Base-by-base conservation (phyloP, 1,140 invertebrate species). In the Drosophila ercepeae region DNA sequence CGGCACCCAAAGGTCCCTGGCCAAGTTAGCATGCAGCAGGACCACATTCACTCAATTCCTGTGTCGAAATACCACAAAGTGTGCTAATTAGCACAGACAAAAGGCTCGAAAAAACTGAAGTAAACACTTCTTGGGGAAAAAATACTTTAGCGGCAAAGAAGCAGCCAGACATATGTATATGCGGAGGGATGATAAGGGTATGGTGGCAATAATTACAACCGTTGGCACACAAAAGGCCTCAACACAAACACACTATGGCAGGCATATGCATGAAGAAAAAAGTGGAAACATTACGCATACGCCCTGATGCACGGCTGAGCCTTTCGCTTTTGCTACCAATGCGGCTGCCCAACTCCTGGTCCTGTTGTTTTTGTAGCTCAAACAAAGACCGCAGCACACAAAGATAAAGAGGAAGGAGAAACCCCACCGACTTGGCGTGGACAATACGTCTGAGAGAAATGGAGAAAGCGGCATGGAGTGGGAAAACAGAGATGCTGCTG, bases 61-160 rank as follows among this genome's bases (percentile, higher is more conserved):
- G 14, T 21, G 36, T 53, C 19, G 67, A 67, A 67, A 67, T 39
- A 48, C 60, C 61, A 67, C 64, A 67, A 67, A 51, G 75, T 79
- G 71, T 71, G 81, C 81, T 83, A 83, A 83, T 83, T 83, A 83
- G 75, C 71, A 57, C 42, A 60, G 72, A 79, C 77, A 79, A 79
- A 79, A 54, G 57, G 46, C 51, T 78, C 41, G 53, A 51, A 78
- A 78, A 58, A 41, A 27, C 14, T 63, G 41, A 63, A 54, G 29
- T 55, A 34, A 61, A 52, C 48, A 27, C 67, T 48, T 18, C 16
- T 41, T 32, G 19, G 7, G 18, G 13, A 52, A 39, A 39, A 16
- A 16, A 39, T 6, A 1, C 29, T 32, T 32, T 27, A 27, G 11
- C 29, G 11, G 29, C 29, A n/a, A 32, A 32, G 29, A 11, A 32